Percentiles rank a stretch among this genome's conserved stretches.
These are phyloP conservation scores for Chalcis sispes DNA, from an alignment of 2,888 invertebrate species.

Conservation along the genomic window DNA sequence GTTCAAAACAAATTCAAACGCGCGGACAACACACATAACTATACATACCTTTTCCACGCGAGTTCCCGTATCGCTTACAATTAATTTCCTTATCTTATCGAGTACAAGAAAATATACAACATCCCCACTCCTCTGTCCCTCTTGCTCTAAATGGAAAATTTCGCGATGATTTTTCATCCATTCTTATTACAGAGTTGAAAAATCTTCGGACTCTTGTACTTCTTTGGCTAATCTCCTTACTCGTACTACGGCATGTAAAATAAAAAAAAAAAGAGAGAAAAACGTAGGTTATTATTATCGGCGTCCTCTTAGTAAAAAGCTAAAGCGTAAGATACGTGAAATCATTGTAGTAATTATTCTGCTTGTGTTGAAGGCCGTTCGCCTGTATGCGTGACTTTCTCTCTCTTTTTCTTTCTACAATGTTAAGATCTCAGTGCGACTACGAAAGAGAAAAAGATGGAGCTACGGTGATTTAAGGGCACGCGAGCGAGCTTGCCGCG, in stretches of 20 bases:
- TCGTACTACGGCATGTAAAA: no score
- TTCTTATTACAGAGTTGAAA: slow-evolving; percentile 29
- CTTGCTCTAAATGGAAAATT: slow-evolving; percentile 21
- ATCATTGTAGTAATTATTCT: slow-evolving; percentile 55
- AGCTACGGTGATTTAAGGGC: slow-evolving; percentile 43
- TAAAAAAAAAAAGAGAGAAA: slow-evolving; percentile 20
- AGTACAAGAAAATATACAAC: slow-evolving; percentile 2
- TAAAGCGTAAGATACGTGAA: slow-evolving; percentile 32
- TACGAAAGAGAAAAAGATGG: slow-evolving; percentile 5
- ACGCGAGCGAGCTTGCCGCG: slow-evolving; percentile 24
- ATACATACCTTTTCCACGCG: not conserved
- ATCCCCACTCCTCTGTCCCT: not conserved
- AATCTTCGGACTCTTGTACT: slow-evolving; percentile 23
- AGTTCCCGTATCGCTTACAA: not conserved
- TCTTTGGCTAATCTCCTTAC: not conserved
- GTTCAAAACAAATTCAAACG: no score
- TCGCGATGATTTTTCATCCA: slow-evolving; percentile 1
- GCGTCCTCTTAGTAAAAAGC: slow-evolving; percentile 30
- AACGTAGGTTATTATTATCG: slow-evolving; percentile 12
- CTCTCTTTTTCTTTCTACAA: slow-evolving; percentile 1
- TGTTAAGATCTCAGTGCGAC: slow-evolving; percentile 28
- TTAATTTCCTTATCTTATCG: slow-evolving; percentile 42
- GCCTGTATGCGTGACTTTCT: slow-evolving; percentile 39
- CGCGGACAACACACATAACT: no score
- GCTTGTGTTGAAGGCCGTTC: slow-evolving; percentile 32